Base-by-base conservation (phyloP, 2,888 invertebrate species). In the Sphaeridia pumilis region DNA sequence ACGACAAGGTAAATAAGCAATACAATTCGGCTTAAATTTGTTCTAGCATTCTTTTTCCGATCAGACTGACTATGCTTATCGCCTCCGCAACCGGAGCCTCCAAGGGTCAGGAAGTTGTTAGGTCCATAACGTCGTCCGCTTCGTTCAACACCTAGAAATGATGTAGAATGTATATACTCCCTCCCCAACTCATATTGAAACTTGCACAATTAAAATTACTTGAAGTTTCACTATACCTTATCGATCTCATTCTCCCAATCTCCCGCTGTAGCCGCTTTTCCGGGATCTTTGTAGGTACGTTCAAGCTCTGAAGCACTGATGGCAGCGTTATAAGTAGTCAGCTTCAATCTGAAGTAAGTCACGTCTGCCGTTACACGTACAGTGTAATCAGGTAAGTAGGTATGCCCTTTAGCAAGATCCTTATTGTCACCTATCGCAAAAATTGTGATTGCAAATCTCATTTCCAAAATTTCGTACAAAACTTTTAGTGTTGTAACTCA, bases 361-460 rank as follows among this genome's bases (percentile, higher is more conserved):
- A 92, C 79, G 68, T 92, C 89, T 0, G 84, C 78, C 57, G 82
- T 75, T 1, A 90, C 89, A 4, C 86, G 78, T 7, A 94, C 88
- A 0, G 87, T 82, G 74, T 92, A 95, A 72, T 95, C 94, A 0
- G 94, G 93, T 31, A 85, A 80, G 73, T 92, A 95, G 0, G 84
- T 82, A 70, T 83, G 82, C 14, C 83, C 21, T 53, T 41, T 54
- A n/a, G n/a, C n/a, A n/a, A n/a, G 12, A 14, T 17, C 38, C 10
- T 12, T 38, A 17, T 17, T 38, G 38, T 38, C 38, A 17, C 20
- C 38, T 38, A 17, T 20, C 12, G 14, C 31, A 31, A 31, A 31
- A 10, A 31, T 31, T 7, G 14, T 31, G 31, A 31, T 10, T 31
- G 14, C 14, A 31, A 31, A 10, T 31, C 7, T 10, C n/a, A n/a